A percentile compares a stretch with the other conserved stretches of the same genome.
Evolutionary conservation across 2,113 vertebrate genomes (phyloP).

Genomic region (Variabilichromis moorii): DNA sequence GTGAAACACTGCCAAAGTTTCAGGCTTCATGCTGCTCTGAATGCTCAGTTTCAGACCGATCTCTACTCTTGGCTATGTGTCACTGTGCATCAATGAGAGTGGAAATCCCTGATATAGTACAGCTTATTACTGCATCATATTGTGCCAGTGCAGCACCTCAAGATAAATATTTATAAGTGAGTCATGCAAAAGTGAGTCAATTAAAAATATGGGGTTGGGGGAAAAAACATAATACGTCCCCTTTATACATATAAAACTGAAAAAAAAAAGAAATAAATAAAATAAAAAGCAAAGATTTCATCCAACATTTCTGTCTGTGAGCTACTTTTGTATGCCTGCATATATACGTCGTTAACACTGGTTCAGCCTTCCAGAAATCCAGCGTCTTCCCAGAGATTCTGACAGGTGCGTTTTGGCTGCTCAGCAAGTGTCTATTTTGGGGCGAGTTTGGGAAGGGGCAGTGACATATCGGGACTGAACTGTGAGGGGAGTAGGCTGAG

Average conservation of each 20-base stretch:
- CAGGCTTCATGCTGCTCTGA: neutral
- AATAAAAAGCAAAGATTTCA: neutral
- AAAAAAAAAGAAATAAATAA: accelerated
- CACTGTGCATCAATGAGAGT: neutral
- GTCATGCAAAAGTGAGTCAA: neutral
- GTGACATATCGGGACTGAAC: neutral
- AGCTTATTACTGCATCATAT: neutral
- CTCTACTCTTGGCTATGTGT: neutral
- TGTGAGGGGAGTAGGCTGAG: neutral
- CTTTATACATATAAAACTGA: neutral
- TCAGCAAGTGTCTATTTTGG: constrained; percentile 54
- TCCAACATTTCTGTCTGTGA: neutral
- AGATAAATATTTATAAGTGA: neutral
- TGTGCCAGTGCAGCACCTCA: neutral
- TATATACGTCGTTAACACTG: neutral
- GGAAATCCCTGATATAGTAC: neutral
- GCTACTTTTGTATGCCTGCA: neutral
- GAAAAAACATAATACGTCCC: accelerated
- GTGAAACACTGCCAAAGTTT: neutral
- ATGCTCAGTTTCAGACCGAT: neutral
- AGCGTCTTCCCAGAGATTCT: neutral
- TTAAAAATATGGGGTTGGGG: neutral
- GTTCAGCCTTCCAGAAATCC: neutral
- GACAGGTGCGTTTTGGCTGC: constrained; percentile 33
- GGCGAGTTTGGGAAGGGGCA: neutral